Conservation (phyloP, 2,888 invertebrate species). For the Cenopis cana region DNA sequence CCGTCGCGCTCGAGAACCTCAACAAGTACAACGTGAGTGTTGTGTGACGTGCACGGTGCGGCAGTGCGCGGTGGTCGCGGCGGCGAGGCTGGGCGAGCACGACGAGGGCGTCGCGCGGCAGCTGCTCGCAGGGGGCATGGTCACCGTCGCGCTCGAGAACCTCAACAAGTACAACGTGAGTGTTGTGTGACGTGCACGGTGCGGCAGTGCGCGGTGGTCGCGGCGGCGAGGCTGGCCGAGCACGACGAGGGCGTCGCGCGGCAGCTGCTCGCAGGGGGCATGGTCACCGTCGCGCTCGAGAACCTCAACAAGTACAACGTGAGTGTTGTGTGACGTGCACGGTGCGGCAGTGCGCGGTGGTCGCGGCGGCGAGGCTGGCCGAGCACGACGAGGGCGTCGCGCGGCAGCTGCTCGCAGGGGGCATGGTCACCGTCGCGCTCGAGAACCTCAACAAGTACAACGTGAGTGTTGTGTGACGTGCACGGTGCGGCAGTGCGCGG, state of each 20-base stretch:
- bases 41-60: constrained; percentile 85
- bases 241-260: constrained; percentile 88
- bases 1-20: constrained; percentile 73
- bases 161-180: constrained; percentile 78
- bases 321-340: constrained; percentile 67
- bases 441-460: constrained; percentile 80
- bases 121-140: constrained; percentile 73
- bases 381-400: constrained; percentile 89
- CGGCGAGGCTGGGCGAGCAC: constrained; percentile 90
- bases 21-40: constrained; percentile 75
- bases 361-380: constrained; percentile 90
- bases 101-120: constrained; percentile 88
- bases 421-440: constrained; percentile 71
- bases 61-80: constrained; percentile 90
- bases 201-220: constrained; percentile 91
- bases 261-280: constrained; percentile 76
- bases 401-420: constrained; percentile 78
- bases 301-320: constrained; percentile 80
- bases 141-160: constrained; percentile 72
- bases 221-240: constrained; percentile 90
- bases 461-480: constrained; percentile 60
- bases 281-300: constrained; percentile 70
- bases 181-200: constrained; percentile 80
- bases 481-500: constrained; percentile 91
- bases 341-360: constrained; percentile 91